Conservation (phyloP, 2,113 vertebrate genomes). For the Mixornis gularis region DNA sequence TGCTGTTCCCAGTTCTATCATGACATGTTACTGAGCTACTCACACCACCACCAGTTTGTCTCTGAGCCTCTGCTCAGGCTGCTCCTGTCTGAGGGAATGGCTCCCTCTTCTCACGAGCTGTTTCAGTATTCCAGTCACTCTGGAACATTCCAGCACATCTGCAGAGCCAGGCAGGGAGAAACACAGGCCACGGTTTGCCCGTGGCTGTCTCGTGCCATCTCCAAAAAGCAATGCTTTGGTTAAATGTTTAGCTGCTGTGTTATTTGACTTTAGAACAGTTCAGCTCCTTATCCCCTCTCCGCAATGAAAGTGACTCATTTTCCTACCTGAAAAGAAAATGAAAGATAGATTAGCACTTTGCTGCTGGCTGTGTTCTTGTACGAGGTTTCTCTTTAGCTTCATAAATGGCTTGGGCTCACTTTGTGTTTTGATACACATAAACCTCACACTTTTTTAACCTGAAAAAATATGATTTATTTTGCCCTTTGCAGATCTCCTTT, state of each 20-base stretch:
- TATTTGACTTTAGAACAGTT: neutral
- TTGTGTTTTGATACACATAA: neutral
- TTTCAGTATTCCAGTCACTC: neutral
- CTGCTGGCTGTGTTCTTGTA: neutral
- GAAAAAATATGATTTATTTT: neutral
- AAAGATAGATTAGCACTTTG: neutral
- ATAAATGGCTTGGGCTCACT: neutral
- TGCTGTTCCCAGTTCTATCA: neutral
- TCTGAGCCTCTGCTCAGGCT: neutral
- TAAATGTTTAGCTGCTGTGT: neutral
- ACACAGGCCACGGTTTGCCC: neutral
- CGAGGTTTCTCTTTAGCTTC: neutral
- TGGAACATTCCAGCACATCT: neutral
- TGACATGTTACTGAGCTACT: neutral
- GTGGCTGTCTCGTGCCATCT: neutral
- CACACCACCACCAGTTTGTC: neutral
- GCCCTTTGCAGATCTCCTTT: neutral
- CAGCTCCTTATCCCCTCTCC: neutral
- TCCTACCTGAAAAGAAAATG: neutral
- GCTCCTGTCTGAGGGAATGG: neutral
- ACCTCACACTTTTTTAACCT: neutral
- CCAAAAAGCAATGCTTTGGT: neutral
- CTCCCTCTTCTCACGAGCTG: neutral
- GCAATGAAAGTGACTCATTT: neutral
- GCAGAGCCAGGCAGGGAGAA: neutral